Base-by-base conservation (phyloP, 2,113 vertebrate genomes). In the Condylura cristata region DNA sequence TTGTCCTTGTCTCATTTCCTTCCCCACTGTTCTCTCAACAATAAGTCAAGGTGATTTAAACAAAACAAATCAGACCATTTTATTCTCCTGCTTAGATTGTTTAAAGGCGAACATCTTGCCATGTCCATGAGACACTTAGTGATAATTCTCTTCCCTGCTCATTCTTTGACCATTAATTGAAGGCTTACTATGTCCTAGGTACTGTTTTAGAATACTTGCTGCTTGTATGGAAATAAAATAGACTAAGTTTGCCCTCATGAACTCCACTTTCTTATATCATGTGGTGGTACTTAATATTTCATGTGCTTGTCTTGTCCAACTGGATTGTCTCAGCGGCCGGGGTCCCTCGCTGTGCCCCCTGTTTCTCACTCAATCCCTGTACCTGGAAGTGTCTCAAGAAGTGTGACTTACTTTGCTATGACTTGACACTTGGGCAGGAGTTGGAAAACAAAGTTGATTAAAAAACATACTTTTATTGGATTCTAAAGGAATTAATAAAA, bases 401-500 rank as follows among this genome's bases (percentile, higher is more conserved):
- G 79, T 93, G 48, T 63, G 56, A 82, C 39, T 63, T 84, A 37
- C 66, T 87, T 89, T 84, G 65, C 56, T 89, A 22, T 93, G 93
- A 93, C 82, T 90, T 96, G 94, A 97, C 78, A 94, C 86, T 93
- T 87, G 81, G 46, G 26, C 76, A 90, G 61, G n/a, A 93, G 82
- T 61, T 90, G 56, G 79, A 93, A 97, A 97, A 97, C 96, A 97
- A 95, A 96, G 68, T 96, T 97, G 94, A 97, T 97, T 97, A 96
- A 96, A 95, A 96, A 95, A 86, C 51, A 87, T 14, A 91, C 80
- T 97, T 95, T 97, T 97, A 97, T 97, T 97, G 97, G 97, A 97
- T 97, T 97, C 95, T 93, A 96, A 96, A 96, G 84, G 94, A 95
- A 96, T 97, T 97, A 97, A 97, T 97, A 97, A 97, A 97, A 97